Conservation (phyloP, 2,797 vertebrate genomes). For the Sebastes trivittatus region DNA sequence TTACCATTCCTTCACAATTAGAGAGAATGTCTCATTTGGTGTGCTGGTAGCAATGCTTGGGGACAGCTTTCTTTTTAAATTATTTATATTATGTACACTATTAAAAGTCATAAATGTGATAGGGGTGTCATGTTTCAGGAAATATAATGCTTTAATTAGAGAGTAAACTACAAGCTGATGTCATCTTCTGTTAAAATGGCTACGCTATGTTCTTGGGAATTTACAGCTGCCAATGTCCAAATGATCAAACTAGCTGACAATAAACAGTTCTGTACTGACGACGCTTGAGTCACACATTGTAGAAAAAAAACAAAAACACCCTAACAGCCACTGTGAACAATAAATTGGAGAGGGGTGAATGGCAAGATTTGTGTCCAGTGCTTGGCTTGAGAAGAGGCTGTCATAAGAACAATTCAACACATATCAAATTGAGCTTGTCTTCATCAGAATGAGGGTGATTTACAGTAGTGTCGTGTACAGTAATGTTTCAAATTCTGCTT, state of each 20-base stretch:
- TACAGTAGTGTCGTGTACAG: neutral
- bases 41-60: neutral
- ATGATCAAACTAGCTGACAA: neutral
- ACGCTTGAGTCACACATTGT: slow-evolving; percentile 6
- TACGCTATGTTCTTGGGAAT: neutral
- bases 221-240: slow-evolving; percentile 8
- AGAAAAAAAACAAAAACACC: neutral
- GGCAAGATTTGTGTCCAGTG: slow-evolving; percentile 10
- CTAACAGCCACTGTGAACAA: slow-evolving; percentile 2
- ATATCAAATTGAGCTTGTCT: slow-evolving; percentile 2
- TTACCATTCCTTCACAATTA: neutral
- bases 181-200: neutral
- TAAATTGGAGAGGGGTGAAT: slow-evolving; percentile 15
- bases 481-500: slow-evolving; percentile 5
- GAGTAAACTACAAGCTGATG: neutral
- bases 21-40: neutral
- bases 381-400: slow-evolving; percentile 14
- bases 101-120: neutral
- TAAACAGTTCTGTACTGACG: neutral
- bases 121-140: neutral
- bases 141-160: neutral
- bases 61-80: neutral
- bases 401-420: slow-evolving; percentile 12
- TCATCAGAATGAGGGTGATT: neutral
- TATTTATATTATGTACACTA: neutral